A percentile compares a stretch with the other conserved stretches of the same genome.
phyloP scores from a whole-genome alignment of 2,113 vertebrate species.

The Siphamia tubifer region DNA sequence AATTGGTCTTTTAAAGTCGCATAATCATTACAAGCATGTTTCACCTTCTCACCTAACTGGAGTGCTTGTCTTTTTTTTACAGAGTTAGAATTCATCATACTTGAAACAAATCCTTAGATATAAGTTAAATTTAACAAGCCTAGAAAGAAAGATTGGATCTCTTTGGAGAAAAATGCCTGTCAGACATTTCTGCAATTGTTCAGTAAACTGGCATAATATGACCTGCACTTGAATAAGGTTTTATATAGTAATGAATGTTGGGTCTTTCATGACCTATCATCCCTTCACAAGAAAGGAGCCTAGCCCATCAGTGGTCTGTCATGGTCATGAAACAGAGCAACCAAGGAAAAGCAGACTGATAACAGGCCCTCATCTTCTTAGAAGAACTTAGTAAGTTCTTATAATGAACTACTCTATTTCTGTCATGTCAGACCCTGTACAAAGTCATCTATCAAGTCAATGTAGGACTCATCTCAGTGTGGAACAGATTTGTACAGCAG shows the following conservation, averaged over 20 bases:
- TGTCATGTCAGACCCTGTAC: background rate
- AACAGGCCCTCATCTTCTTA: background rate
- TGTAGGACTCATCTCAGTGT: background rate
- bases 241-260: background rate
- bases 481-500: background rate
- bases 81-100: no score
- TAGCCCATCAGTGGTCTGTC: background rate
- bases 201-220: no score
- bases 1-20: no score
- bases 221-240: background rate
- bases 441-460: background rate
- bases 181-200: no score
- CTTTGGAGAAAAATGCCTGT: no score
- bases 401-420: background rate
- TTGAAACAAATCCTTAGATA: no score
- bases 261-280: background rate
- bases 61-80: no score
- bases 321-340: background rate
- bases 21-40: no score
- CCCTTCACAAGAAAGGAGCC: no score
- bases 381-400: background rate
- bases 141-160: no score
- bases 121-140: no score
- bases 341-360: slow-evolving; percentile 11
- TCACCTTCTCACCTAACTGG: no score